Conservation (phyloP, 1,140 invertebrate genomes). For the Elysia chlorotica region DNA sequence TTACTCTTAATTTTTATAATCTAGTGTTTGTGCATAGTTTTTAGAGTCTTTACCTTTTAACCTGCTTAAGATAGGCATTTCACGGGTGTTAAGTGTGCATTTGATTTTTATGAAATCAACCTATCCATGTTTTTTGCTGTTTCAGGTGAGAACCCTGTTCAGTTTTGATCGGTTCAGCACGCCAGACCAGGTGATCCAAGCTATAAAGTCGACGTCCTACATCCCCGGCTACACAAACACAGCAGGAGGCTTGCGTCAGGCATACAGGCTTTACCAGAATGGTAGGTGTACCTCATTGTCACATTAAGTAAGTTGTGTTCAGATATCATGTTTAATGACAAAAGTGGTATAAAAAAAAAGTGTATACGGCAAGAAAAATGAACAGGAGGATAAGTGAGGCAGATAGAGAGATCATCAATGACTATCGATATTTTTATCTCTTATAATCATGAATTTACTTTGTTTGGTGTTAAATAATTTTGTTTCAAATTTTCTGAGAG, state of each 20-base stretch:
- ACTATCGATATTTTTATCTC: neutral
- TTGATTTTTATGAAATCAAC: no score
- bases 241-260: conserved; percentile 40
- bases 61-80: no score
- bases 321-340: neutral
- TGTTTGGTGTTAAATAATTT: no score
- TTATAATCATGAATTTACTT: neutral
- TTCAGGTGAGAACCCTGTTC: no score
- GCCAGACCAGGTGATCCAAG: conserved; percentile 27
- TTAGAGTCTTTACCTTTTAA: no score
- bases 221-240: conserved; percentile 53
- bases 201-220: conserved; percentile 50
- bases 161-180: conserved; percentile 40
- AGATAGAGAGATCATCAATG: neutral
- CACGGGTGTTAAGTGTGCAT: no score
- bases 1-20: no score
- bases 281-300: neutral
- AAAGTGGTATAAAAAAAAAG: neutral
- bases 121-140: no score
- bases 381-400: neutral
- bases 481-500: no score
- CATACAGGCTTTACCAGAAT: conserved; percentile 27
- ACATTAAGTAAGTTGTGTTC: neutral
- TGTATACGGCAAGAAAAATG: neutral
- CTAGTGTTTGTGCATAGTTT: no score